Conservation (phyloP, 2,888 invertebrate species). For the Trichopoda pennipes region DNA sequence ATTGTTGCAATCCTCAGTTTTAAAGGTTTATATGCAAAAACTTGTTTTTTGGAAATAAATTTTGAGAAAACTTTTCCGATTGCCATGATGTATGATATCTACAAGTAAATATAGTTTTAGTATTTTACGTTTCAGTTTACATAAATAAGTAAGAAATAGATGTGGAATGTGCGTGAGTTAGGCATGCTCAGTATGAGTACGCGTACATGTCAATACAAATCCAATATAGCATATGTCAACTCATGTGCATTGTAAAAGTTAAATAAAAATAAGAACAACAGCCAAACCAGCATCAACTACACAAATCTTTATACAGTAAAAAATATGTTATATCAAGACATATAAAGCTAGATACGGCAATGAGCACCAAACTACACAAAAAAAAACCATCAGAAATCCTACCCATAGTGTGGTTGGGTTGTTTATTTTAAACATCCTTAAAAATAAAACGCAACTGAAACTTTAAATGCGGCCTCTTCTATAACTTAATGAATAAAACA, state of each 20-base stretch:
- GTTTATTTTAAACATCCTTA: constrained; percentile 50
- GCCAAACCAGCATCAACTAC: constrained; percentile 17
- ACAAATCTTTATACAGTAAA: constrained; percentile 13
- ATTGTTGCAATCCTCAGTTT: too few species aligned
- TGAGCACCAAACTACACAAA: constrained; percentile 6
- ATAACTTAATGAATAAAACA: constrained; percentile 68
- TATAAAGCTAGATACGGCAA: constrained; percentile 44
- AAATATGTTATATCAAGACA: constrained; percentile 51
- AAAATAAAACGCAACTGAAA: constrained; percentile 27
- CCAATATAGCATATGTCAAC: constrained; percentile 69
- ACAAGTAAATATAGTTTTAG: neutral
- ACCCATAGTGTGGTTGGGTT: constrained; percentile 43
- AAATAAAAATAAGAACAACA: constrained; percentile 36
- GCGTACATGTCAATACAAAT: constrained; percentile 72
- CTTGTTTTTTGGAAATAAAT: neutral
- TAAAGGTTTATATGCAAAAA: too few species aligned
- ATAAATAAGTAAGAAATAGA: constrained; percentile 14
- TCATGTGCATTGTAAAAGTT: constrained; percentile 65
- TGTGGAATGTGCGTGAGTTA: constrained; percentile 67
- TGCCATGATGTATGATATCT: neutral
- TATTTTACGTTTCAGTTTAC: neutral
- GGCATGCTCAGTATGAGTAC: constrained; percentile 69
- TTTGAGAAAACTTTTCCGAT: neutral
- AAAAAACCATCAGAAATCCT: constrained; percentile 27
- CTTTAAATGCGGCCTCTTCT: constrained; percentile 63